Conservation (phyloP, 2,888 invertebrate species). For the Oithona nana region DNA sequence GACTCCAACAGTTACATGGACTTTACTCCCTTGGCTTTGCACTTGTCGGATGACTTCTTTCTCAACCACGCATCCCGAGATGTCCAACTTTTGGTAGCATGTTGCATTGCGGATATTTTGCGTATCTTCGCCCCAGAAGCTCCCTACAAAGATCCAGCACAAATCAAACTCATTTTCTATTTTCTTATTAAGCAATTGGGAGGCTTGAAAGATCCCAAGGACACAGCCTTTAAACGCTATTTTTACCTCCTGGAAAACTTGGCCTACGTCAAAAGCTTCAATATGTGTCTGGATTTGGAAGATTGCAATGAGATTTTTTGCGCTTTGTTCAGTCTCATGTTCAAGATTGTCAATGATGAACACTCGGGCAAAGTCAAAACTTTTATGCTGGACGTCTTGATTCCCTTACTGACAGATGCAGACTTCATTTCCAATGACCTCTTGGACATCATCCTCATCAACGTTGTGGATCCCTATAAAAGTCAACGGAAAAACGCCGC, state of each 20-base stretch:
- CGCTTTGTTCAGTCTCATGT: constrained; percentile 76
- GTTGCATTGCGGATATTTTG: constrained; percentile 90
- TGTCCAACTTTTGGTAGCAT: constrained; percentile 82
- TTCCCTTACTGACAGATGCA: constrained; percentile 81
- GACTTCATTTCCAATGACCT: constrained; percentile 86
- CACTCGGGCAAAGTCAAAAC: constrained; percentile 89
- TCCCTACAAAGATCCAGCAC: constrained; percentile 85
- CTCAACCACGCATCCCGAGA: constrained; percentile 72
- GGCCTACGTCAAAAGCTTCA: constrained; percentile 92
- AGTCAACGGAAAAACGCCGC: constrained; percentile 73
- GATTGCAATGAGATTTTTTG: constrained; percentile 94
- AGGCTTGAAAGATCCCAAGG: constrained; percentile 85
- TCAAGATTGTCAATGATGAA: constrained; percentile 87
- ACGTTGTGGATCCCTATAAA: constrained; percentile 83
- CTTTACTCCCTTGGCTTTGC: constrained; percentile 74
- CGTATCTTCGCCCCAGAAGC: constrained; percentile 93
- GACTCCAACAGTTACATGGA: constrained; percentile 84
- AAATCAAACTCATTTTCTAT: constrained; percentile 76
- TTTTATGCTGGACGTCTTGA: constrained; percentile 87
- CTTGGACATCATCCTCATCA: constrained; percentile 75
- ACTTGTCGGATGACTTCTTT: constrained; percentile 80
- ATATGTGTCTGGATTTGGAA: constrained; percentile 94
- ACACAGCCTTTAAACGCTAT: constrained; percentile 90
- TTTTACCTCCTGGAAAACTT: constrained; percentile 91
- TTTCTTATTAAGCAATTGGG: constrained; percentile 83